phyloP scores from a whole-genome alignment of 2,888 invertebrate genomes.

The Lissocephala sabroskyi region DNA sequence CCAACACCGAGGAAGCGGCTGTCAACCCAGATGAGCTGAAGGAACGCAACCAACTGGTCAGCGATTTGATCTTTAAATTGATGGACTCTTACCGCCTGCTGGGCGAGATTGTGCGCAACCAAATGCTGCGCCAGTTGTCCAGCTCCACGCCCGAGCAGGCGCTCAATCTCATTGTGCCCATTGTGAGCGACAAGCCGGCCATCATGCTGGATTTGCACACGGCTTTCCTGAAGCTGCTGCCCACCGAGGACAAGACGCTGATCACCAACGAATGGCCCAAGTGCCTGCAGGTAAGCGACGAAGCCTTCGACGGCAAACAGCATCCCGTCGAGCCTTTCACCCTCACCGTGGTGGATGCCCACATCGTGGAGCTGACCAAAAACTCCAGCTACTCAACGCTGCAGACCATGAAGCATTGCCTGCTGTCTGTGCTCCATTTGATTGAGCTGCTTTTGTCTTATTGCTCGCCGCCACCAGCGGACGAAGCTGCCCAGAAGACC shows the following conservation, averaged over 20 bases:
- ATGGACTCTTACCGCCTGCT: constrained; percentile 65
- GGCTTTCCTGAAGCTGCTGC: constrained; percentile 67
- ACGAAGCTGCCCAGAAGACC: constrained; percentile 14
- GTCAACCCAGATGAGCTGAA: constrained; percentile 30
- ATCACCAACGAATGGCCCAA: constrained; percentile 71
- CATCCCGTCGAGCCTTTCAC: constrained; percentile 71
- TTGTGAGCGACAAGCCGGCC: constrained; percentile 67
- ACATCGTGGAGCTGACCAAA: constrained; percentile 68
- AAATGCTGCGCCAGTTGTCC: constrained; percentile 68
- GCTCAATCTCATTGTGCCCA: constrained; percentile 68
- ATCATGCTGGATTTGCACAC: constrained; percentile 68
- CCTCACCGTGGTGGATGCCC: constrained; percentile 70
- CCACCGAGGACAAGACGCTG: constrained; percentile 70
- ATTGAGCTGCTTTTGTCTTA: constrained; percentile 64
- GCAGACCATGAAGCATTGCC: constrained; percentile 69
- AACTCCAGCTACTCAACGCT: constrained; percentile 64
- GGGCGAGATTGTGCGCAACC: constrained; percentile 60
- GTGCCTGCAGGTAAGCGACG: constrained; percentile 64
- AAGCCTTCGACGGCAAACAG: constrained; percentile 60
- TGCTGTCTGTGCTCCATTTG: constrained; percentile 68
- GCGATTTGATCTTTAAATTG: constrained; percentile 65
- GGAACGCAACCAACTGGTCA: constrained; percentile 53
- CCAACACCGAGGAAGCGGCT: constrained; percentile 29
- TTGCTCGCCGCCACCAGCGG: constrained; percentile 19
- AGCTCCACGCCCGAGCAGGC: constrained; percentile 64